Conservation (phyloP, 2,888 invertebrate species). For the Lasiommata megera region DNA sequence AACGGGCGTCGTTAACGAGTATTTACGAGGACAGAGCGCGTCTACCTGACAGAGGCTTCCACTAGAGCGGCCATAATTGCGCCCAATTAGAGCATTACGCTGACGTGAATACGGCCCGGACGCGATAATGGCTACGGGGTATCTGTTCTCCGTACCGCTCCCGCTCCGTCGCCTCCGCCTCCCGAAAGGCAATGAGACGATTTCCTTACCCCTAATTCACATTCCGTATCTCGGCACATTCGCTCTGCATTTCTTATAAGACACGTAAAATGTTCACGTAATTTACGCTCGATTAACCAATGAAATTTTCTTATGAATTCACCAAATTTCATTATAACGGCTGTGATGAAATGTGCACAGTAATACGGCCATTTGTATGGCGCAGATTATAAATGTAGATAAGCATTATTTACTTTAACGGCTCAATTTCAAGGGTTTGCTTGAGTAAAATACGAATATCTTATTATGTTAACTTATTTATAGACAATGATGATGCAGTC, state of each 20-base stretch:
- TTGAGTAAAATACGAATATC: not conserved
- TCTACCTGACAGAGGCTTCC: slow-evolving; percentile 75
- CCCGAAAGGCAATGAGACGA: slow-evolving; percentile 58
- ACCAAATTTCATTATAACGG: slow-evolving; percentile 57
- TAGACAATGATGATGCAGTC: no score
- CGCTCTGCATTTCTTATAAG: slow-evolving; percentile 63
- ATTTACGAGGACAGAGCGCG: slow-evolving; percentile 74
- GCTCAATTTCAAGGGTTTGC: slow-evolving; percentile 2
- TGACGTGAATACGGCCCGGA: slow-evolving; percentile 77
- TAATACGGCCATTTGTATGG: slow-evolving; percentile 13
- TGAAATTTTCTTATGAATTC: slow-evolving; percentile 60
- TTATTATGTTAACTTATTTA: not conserved
- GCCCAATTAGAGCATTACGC: slow-evolving; percentile 80
- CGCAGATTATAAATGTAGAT: slow-evolving; percentile 1
- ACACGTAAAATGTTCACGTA: slow-evolving; percentile 68
- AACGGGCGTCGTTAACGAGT: slow-evolving; percentile 76
- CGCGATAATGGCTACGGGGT: slow-evolving; percentile 73
- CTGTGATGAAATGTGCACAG: slow-evolving; percentile 42
- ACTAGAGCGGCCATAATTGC: slow-evolving; percentile 75
- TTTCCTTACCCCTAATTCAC: slow-evolving; percentile 65
- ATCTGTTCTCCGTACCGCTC: slow-evolving; percentile 51
- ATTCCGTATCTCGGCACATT: slow-evolving; percentile 62
- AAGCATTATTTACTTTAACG: slow-evolving; percentile 3
- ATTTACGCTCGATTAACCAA: slow-evolving; percentile 74
- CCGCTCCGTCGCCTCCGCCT: slow-evolving; percentile 37